Percentiles rank a stretch among this genome's conserved stretches.
Conservation (phyloP, 1,140 invertebrate genomes). For the Spodoptera frugiperda region DNA sequence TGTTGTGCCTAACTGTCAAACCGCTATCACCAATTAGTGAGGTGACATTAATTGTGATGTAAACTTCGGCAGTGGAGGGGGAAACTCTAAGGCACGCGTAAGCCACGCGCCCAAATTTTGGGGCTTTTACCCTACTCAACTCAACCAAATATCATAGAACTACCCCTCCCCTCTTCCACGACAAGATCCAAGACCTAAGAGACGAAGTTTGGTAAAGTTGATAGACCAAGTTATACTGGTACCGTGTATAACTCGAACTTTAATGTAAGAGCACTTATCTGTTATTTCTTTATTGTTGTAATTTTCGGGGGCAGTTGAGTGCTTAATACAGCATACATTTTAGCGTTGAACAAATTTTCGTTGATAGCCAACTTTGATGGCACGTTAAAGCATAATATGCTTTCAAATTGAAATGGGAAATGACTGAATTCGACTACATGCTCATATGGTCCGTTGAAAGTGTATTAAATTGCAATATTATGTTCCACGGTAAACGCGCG, state of each 20-base stretch:
- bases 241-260: constrained; percentile 9
- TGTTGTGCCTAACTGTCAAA: constrained; percentile 50
- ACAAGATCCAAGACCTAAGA: not conserved
- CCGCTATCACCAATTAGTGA: constrained; percentile 67
- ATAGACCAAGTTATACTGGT: constrained; percentile 41
- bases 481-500: too few relatives aligned
- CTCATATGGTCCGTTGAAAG: not conserved
- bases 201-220: not conserved
- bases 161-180: not conserved
- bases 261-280: constrained; percentile 55
- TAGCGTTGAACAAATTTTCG: constrained; percentile 36
- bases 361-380: constrained; percentile 27
- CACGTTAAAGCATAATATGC: constrained; percentile 13
- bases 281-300: constrained; percentile 58
- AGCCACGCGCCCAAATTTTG: constrained; percentile 63
- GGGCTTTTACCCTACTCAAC: constrained; percentile 55
- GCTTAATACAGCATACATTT: constrained; percentile 49
- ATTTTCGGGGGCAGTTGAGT: constrained; percentile 57
- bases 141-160: constrained; percentile 47
- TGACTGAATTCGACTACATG: not conserved
- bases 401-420: not conserved
- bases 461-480: not conserved
- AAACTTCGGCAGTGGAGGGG: constrained; percentile 63
- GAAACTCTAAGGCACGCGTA: constrained; percentile 62
- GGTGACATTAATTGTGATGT: constrained; percentile 70